These are phyloP conservation scores for Magallana angulata DNA, from an alignment of 1,140 invertebrate species.

Conservation along the genomic window DNA sequence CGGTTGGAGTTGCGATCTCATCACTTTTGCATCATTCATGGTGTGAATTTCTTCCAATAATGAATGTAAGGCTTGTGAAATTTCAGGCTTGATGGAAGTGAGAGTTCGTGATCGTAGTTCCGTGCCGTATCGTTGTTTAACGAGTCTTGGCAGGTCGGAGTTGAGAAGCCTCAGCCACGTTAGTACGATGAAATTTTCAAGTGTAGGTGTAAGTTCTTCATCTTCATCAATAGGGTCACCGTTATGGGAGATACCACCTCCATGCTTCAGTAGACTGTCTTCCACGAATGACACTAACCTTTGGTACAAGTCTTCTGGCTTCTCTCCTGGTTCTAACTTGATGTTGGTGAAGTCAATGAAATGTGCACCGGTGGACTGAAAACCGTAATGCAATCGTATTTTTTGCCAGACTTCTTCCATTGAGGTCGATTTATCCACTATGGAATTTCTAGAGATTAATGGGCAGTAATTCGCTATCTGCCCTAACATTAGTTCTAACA, in stretches of 20 bases:
- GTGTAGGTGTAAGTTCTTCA: conserved; percentile 50
- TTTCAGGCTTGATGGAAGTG: conserved; percentile 59
- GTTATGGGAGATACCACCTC: conserved; percentile 46
- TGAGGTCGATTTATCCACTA: conserved; percentile 60
- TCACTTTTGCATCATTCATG: conserved; percentile 21
- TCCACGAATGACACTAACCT: conserved; percentile 56
- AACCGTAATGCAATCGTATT: conserved; percentile 53
- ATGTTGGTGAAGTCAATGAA: conserved; percentile 40
- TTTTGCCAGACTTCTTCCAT: conserved; percentile 54
- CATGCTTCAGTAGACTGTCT: conserved; percentile 53
- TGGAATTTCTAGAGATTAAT: conserved; percentile 53
- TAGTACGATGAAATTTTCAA: conserved; percentile 58
- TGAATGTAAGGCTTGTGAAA: conserved; percentile 57
- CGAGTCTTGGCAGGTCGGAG: conserved; percentile 50
- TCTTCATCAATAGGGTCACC: conserved; percentile 41
- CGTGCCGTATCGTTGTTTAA: conserved; percentile 60
- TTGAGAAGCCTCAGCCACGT: conserved; percentile 54
- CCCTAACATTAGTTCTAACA: conserved; percentile 52
- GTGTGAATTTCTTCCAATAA: conserved; percentile 53
- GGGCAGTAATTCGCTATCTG: conserved; percentile 59
- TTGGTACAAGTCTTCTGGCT: conserved; percentile 60
- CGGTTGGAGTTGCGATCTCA: neutral
- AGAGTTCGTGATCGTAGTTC: conserved; percentile 55
- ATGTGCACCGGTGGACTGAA: conserved; percentile 49
- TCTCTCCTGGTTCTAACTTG: conserved; percentile 42